Base-by-base conservation (phyloP, 2,888 invertebrate species). In the Chymomyza caudatula region DNA sequence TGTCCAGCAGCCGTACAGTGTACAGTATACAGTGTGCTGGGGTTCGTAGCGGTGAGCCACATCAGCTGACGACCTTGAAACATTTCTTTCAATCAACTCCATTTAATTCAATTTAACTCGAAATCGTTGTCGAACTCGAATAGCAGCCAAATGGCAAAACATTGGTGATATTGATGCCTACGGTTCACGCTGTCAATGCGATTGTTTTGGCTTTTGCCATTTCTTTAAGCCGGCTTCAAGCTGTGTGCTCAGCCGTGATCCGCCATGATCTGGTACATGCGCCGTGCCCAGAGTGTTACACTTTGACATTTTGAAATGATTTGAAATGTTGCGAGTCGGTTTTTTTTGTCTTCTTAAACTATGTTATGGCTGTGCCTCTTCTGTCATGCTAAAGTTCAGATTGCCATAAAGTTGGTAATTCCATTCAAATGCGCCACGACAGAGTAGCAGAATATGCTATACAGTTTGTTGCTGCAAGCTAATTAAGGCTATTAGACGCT, bases 301-400 rank as follows among this genome's bases (percentile, higher is more conserved):
- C 80, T 76, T 78, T 84, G 82, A 69, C 85, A 85, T 80, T 85
- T 85, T 69, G 73, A 63, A 58, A 58, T 66, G 67, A 29, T 29
- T 29, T 67, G 53, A 47, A 23, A 51, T 53, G 54, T 65, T 75
- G 59, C 57, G 62, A 65, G 68, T 66, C 54, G 25, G 65, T 63
- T 69, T n/a, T n/a, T n/a, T n/a, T n/a, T n/a, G n/a, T n/a, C n/a
- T n/a, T n/a, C n/a, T n/a, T n/a, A n/a, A n/a, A 11, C 29, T 11
- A 37, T 37, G 29, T 37, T 37, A 4, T 13, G n/a, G 22, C 56
- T 19, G 17, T n/a, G 25, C 22, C 19, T 22, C 44, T 52, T 42
- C 62, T 74, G 58, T 57, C 73, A 71, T 77, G 78, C 78, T 80
- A 86, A 86, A 85, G 86, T 86, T 85, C 85, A 85, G 76, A 85